A percentile compares a stretch with the other conserved stretches of the same genome.
These are phyloP conservation scores for Balaenoptera acutorostrata DNA, from an alignment of 2,113 vertebrate genomes.

Conservation along the genomic window DNA sequence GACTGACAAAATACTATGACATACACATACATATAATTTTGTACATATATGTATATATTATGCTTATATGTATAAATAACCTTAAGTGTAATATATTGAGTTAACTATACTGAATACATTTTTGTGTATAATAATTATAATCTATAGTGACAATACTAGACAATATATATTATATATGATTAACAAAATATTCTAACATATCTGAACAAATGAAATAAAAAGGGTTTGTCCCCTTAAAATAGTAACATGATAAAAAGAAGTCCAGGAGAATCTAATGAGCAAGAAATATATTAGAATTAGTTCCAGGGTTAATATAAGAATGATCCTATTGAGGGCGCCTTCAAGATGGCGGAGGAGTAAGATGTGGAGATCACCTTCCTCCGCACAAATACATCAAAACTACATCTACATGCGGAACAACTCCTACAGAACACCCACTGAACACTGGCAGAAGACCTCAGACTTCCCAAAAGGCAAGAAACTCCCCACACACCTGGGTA, in stretches of 20 bases:
- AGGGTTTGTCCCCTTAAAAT: not conserved
- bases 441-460: too few species aligned
- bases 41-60: not conserved
- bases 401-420: rapidly evolving
- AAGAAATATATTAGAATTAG: not conserved
- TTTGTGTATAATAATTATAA: not conserved
- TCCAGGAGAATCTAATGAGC: not conserved
- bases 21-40: not conserved
- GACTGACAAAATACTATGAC: not conserved
- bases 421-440: too few species aligned
- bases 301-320: not conserved
- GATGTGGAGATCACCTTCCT: too few species aligned
- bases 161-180: not conserved
- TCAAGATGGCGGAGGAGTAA: too few species aligned
- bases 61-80: not conserved
- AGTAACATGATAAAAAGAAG: not conserved
- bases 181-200: not conserved
- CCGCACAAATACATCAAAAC: too few species aligned
- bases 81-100: not conserved
- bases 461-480: too few species aligned
- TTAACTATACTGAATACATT: not conserved
- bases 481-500: too few species aligned
- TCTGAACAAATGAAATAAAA: not conserved
- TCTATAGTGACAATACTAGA: not conserved
- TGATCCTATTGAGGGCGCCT: not conserved